Conservation (phyloP, 2,888 invertebrate genomes). For the Nymphalis polychloros region DNA sequence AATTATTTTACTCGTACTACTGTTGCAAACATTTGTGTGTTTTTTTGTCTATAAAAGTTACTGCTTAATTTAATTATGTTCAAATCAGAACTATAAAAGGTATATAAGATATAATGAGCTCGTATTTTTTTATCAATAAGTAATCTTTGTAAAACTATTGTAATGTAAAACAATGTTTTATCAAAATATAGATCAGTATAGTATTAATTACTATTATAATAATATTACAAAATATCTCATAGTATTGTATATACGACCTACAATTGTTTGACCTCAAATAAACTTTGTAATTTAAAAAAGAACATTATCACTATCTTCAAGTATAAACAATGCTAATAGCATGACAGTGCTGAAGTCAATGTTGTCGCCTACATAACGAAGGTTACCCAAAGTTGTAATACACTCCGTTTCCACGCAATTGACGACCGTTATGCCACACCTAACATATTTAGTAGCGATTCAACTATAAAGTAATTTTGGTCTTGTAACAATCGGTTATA, state of each 20-base stretch:
- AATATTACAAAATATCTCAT: neutral
- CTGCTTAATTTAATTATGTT: too few species aligned
- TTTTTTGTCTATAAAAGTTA: too few species aligned
- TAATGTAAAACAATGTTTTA: too few species aligned
- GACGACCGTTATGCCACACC: constrained; percentile 51
- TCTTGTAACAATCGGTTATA: constrained; percentile 55
- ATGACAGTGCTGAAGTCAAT: constrained; percentile 23
- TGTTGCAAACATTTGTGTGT: constrained; percentile 3
- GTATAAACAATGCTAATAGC: constrained; percentile 23
- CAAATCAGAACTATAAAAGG: too few species aligned
- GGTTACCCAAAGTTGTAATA: constrained; percentile 48
- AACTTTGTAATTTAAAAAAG: constrained; percentile 14
- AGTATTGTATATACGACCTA: constrained; percentile 20
- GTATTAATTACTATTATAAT: neutral
- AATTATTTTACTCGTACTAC: constrained; percentile 15
- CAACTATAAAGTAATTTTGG: constrained; percentile 47
- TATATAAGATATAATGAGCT: too few species aligned
- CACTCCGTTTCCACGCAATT: constrained; percentile 40
- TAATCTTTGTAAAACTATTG: too few species aligned
- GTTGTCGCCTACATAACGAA: constrained; percentile 63
- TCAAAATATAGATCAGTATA: neutral
- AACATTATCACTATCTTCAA: constrained; percentile 30
- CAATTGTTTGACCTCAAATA: constrained; percentile 27
- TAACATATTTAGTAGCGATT: constrained; percentile 48
- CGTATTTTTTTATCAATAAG: too few species aligned